Percentiles rank a stretch among this genome's conserved stretches.
Evolutionary conservation across 1,140 invertebrate genomes (phyloP).

Genomic region (Trichonephila inaurata): DNA sequence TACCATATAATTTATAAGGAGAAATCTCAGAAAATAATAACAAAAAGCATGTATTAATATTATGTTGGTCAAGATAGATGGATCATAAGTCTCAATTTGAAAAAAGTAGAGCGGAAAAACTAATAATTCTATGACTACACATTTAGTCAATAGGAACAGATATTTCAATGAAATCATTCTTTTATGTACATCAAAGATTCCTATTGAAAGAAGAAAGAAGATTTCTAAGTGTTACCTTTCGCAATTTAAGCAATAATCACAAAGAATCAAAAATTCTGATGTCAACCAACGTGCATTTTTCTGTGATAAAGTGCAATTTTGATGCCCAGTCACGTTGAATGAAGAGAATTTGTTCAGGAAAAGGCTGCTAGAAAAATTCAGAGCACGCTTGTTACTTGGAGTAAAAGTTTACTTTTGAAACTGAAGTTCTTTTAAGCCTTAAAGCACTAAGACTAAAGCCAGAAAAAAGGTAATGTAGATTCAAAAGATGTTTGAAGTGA

Average conservation of each 20-base stretch:
- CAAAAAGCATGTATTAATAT: too few species aligned
- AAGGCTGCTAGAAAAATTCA: background rate
- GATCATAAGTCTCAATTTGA: too few species aligned
- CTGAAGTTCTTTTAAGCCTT: slow-evolving; percentile 41
- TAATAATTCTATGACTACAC: background rate
- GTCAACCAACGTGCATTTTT: background rate
- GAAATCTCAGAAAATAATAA: too few species aligned
- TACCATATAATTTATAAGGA: too few species aligned
- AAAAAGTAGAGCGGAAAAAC: too few species aligned
- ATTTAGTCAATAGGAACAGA: background rate
- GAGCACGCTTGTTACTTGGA: slow-evolving; percentile 46
- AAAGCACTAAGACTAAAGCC: slow-evolving; percentile 40
- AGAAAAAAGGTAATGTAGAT: background rate
- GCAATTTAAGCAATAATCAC: slow-evolving; percentile 32
- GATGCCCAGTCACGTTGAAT: slow-evolving; percentile 43
- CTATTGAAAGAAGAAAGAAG: background rate
- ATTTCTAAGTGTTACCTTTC: background rate
- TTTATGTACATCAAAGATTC: background rate
- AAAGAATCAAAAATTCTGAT: background rate
- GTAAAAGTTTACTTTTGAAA: slow-evolving; percentile 58
- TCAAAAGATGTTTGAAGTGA: background rate
- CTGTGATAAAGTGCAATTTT: slow-evolving; percentile 30
- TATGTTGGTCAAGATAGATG: too few species aligned
- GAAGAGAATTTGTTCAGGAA: slow-evolving; percentile 48
- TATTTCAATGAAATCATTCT: background rate